Evolutionary conservation across 1,140 invertebrate genomes (phyloP).

Genomic region (Drepana arcuata): DNA sequence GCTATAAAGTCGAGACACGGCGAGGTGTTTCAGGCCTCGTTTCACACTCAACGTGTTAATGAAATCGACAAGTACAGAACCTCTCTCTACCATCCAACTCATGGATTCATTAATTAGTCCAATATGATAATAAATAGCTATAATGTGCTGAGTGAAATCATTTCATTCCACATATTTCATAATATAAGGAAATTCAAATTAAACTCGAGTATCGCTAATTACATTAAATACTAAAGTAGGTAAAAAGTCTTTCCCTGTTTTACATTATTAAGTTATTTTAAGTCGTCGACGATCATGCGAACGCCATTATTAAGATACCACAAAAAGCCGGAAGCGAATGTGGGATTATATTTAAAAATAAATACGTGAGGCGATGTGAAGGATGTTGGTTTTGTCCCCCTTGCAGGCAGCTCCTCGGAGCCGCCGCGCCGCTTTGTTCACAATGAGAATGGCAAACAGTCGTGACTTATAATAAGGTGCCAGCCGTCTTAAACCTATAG

Average conservation of each 20-base stretch:
- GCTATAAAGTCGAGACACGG: conserved; percentile 4
- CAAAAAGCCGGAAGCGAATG: conserved; percentile 58
- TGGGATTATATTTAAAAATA: conserved; percentile 62
- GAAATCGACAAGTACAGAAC: no score
- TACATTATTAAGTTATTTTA: conserved; percentile 8
- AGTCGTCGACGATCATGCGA: conserved; percentile 21
- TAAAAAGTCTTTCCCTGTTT: not conserved
- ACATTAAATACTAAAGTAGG: not conserved
- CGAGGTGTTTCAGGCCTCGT: conserved; percentile 4
- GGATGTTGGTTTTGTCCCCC: conserved; percentile 58
- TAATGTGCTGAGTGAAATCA: not conserved
- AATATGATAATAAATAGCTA: no score
- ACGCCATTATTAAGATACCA: conserved; percentile 46
- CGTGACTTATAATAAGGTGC: no score
- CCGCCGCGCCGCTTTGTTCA: conserved; percentile 30
- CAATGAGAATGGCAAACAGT: conserved; percentile 39
- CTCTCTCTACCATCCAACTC: no score
- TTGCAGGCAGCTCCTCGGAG: conserved; percentile 23
- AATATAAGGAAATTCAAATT: not conserved
- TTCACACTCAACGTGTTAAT: conserved; percentile 8
- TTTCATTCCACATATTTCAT: not conserved
- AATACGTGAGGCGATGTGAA: conserved; percentile 48
- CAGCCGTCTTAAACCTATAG: no score
- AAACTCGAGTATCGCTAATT: not conserved
- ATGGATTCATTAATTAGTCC: no score